Base-by-base conservation (phyloP, 2,113 vertebrate genomes). In the Pelecanoides urinatrix region DNA sequence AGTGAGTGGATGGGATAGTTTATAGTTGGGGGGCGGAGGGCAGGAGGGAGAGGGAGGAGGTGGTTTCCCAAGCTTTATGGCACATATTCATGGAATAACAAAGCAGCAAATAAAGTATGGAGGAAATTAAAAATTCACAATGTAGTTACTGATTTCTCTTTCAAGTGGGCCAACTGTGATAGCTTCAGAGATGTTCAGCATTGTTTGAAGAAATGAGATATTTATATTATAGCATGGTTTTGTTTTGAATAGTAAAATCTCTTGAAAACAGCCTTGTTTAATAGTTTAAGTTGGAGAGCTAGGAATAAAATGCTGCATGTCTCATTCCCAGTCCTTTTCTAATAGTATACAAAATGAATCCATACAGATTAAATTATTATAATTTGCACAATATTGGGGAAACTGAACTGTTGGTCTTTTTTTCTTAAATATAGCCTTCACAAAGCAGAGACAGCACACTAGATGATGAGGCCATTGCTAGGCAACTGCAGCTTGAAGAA, bases 401-500 rank as follows among this genome's bases (percentile, higher is more conserved):
- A 65, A 49, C 36, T 91, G 62, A 95, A n/a, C 36, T 34, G 4
- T 91, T n/a, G 52, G 6, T 87, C 11, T 97, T 78, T 68, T 79
- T 96, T 96, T 92, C 92, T 67, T 77, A 74, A 96, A 92, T 95
- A 15, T 4, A 99, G 99, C 97, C 97, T 45, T 97, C 97, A 68
- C 97, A 98, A 88, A 99, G 98, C 81, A 52, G 70, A 9, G 97
- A 98, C 71, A 97, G 97, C 70, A 98, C 97, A 10, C 45, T 97
- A 40, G 98, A 97, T 84, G 99, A 99, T 95, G 99, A 99, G 86
- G 98, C 98, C 67, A 98, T 99, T 11, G 98, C 99, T 88, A 98
- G 95, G 94, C 98, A 99, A 79, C 95, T 99, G 77, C 99, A 99
- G 92, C 98, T 99, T 96, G 98, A 99, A 30, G 99, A 99, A 90